Evolutionary conservation across 2,888 invertebrate genomes (phyloP).

Genomic region (Watsonalla binaria): DNA sequence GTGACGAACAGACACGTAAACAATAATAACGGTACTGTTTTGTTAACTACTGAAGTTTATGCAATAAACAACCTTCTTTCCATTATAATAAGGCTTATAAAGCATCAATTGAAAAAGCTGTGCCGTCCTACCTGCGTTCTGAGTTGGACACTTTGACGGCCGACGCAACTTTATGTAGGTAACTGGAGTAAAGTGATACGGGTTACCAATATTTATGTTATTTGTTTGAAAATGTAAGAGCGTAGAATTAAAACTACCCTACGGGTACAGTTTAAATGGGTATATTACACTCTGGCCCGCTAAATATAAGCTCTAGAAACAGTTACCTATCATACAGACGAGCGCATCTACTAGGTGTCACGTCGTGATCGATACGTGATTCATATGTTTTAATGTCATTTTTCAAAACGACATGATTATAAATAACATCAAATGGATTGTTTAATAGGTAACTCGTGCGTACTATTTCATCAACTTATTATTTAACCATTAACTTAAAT

Average conservation of each 20-base stretch:
- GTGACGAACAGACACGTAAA: constrained; percentile 44
- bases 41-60: constrained; percentile 14
- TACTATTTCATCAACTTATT: no score
- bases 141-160: constrained; percentile 66
- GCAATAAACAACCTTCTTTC: constrained; percentile 15
- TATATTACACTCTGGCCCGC: no score
- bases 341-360: no score
- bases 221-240: constrained; percentile 23
- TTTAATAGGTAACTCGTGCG: no score
- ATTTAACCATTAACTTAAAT: no score
- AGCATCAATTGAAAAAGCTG: constrained; percentile 14
- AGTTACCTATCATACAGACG: no score
- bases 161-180: constrained; percentile 47
- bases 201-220: constrained; percentile 36
- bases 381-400: no score
- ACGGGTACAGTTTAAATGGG: no score
- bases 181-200: constrained; percentile 42
- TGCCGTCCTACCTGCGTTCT: constrained; percentile 43
- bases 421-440: no score
- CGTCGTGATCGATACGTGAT: no score
- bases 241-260: not conserved
- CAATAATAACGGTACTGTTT: constrained; percentile 44
- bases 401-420: no score
- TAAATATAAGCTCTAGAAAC: no score
- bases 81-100: constrained; percentile 4